A percentile compares a stretch with the other conserved stretches of the same genome.
These are phyloP conservation scores for Rhinopithecus roxellana DNA, from an alignment of 2,113 vertebrate genomes.

Conservation along the genomic window DNA sequence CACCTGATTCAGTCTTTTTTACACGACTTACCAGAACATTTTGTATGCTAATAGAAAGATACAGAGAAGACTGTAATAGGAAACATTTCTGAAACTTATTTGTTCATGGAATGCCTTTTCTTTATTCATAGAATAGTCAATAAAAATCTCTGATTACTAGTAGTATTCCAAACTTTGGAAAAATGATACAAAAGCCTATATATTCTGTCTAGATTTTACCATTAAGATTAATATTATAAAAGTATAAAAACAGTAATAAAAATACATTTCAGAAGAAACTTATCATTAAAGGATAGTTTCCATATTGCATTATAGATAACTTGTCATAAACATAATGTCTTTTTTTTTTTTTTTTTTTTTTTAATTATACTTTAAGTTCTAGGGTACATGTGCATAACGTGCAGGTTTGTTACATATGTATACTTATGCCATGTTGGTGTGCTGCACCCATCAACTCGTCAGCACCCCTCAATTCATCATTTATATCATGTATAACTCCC, in stretches of 20 bases:
- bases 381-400: too few species aligned
- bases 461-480: too few species aligned
- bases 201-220: not conserved
- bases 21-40: not conserved
- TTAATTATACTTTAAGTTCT: too few species aligned
- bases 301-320: not conserved
- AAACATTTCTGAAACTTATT: not conserved
- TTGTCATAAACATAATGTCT: not conserved
- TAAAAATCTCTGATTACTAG: not conserved
- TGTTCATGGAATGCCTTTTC: not conserved
- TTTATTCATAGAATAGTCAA: not conserved
- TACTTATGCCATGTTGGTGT: too few species aligned
- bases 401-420: too few species aligned
- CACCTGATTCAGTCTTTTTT: not conserved
- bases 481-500: too few species aligned
- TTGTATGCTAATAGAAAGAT: not conserved
- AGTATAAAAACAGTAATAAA: not conserved
- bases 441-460: too few species aligned
- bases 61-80: not conserved
- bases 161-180: not conserved
- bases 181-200: not conserved
- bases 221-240: not conserved
- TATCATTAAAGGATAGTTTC: not conserved
- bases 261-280: slow-evolving; percentile 10
- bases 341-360: too few species aligned